phyloP scores from a whole-genome alignment of 2,888 invertebrate species.

The Coelopa pilipes region DNA sequence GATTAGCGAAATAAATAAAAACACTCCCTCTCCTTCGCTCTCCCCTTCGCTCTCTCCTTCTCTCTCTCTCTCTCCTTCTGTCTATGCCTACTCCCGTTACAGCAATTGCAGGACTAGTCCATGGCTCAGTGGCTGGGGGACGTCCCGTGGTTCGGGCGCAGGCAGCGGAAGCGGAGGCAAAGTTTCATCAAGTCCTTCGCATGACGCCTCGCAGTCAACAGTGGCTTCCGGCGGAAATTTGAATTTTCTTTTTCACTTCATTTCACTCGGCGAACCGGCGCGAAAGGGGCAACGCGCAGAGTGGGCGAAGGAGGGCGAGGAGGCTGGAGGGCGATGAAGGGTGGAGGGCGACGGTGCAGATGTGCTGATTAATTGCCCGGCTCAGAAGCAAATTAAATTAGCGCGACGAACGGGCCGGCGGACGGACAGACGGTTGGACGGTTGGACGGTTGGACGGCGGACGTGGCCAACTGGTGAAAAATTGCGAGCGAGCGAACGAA shows the following conservation, averaged over 20 bases:
- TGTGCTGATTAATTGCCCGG: conserved; percentile 39
- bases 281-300: not conserved
- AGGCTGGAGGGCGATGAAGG: not conserved
- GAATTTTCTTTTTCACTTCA: conserved; percentile 23
- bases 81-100: not conserved
- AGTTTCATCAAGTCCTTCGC: not conserved
- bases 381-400: conserved; percentile 40
- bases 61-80: not conserved
- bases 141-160: too few species aligned
- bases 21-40: not conserved
- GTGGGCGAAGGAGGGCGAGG: not conserved
- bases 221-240: conserved; percentile 26
- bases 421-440: not conserved
- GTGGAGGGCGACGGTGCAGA: conserved; percentile 9
- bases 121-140: not conserved
- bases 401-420: not conserved
- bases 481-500: not conserved
- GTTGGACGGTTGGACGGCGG: not conserved
- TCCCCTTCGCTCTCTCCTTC: not conserved
- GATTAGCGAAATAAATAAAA: not conserved
- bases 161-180: too few species aligned
- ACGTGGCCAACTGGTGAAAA: not conserved
- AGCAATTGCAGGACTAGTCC: not conserved
- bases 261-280: conserved; percentile 12
- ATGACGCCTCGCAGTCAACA: not conserved